A percentile compares a stretch with the other conserved stretches of the same genome.
Conservation (phyloP, 2,888 invertebrate species). For the Ennomos quercinarius region DNA sequence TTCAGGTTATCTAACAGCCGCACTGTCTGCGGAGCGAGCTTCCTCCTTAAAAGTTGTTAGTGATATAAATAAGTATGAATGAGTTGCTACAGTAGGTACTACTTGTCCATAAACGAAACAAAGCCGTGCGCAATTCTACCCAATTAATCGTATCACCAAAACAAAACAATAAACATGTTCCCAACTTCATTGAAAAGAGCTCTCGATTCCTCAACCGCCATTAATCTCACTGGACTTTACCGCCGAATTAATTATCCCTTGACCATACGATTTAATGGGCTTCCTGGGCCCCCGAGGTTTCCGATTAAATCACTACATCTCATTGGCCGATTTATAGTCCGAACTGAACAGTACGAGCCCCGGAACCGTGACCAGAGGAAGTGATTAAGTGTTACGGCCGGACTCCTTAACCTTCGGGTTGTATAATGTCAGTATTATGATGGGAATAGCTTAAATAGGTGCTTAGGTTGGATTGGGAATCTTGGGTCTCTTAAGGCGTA, state of each 20-base stretch:
- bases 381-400: slow-evolving; percentile 43
- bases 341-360: slow-evolving; percentile 39
- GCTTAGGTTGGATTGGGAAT: slow-evolving; percentile 27
- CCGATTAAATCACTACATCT: slow-evolving; percentile 85
- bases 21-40: no score
- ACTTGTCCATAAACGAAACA: neutral
- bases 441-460: slow-evolving; percentile 24
- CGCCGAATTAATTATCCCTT: slow-evolving; percentile 84
- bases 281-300: slow-evolving; percentile 81
- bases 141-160: slow-evolving; percentile 41
- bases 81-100: neutral
- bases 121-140: neutral
- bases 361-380: slow-evolving; percentile 40
- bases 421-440: slow-evolving; percentile 40
- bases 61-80: no score
- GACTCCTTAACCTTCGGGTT: slow-evolving; percentile 44
- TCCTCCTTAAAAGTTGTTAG: no score
- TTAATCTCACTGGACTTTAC: slow-evolving; percentile 83
- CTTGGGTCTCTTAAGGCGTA: slow-evolving; percentile 29
- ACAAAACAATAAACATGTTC: slow-evolving; percentile 69
- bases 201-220: slow-evolving; percentile 69
- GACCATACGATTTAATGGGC: slow-evolving; percentile 85
- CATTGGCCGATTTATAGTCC: slow-evolving; percentile 84
- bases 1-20: slow-evolving; percentile 5
- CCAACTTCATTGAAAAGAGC: slow-evolving; percentile 72